Conservation (phyloP, 2,888 invertebrate species). For the Schizaphis graminum region DNA sequence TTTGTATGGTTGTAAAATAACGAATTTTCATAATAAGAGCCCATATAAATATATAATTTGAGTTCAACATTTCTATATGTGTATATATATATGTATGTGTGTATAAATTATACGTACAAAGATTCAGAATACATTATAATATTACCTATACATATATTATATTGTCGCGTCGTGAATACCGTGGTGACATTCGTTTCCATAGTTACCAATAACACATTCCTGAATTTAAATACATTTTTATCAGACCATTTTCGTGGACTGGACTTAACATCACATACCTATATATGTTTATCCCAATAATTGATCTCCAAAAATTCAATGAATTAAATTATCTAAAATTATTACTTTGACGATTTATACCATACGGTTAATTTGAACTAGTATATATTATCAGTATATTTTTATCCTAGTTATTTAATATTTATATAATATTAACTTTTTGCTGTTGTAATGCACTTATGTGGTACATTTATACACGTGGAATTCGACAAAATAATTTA, state of each 20-base stretch:
- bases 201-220: not conserved
- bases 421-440: not conserved
- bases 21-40: not conserved
- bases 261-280: not conserved
- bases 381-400: not conserved
- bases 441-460: not conserved
- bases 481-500: not conserved
- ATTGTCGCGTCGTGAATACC: not conserved
- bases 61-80: not conserved
- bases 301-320: not conserved
- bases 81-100: not conserved
- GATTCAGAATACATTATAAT: slow-evolving; percentile 2
- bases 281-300: not conserved
- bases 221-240: not conserved
- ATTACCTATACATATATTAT: not conserved
- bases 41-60: not conserved
- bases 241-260: not conserved
- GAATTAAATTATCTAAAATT: not conserved
- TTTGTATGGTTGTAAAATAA: not conserved
- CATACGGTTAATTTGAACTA: no score
- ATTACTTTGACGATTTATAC: not conserved
- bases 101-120: not conserved
- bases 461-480: not conserved
- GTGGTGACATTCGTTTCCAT: not conserved
- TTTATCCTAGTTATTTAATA: not conserved